Percentiles rank a stretch among this genome's conserved stretches.
Evolutionary conservation across 2,888 invertebrate genomes (phyloP).

Genomic region (Oeneis ivallda): DNA sequence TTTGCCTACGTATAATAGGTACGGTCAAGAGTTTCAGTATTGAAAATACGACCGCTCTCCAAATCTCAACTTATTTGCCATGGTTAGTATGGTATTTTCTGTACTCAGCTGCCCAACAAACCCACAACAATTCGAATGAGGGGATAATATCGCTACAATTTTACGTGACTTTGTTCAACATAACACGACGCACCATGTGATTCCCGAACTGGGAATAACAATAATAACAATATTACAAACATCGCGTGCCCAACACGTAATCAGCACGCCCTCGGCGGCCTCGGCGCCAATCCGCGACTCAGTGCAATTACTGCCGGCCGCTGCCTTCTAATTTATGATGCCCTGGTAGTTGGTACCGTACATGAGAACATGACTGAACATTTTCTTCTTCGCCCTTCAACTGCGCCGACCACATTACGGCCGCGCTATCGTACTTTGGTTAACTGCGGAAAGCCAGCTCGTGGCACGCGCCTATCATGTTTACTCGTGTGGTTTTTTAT

Average conservation of each 20-base stretch:
- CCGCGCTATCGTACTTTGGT: too few relatives aligned
- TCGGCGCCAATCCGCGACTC: constrained; percentile 46
- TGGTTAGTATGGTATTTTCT: not conserved
- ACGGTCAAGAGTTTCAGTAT: too few relatives aligned
- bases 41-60: too few relatives aligned
- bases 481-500: too few relatives aligned
- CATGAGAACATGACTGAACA: constrained; percentile 22
- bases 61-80: too few relatives aligned
- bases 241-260: constrained; percentile 48
- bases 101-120: not conserved
- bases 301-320: constrained; percentile 48
- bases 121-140: not conserved
- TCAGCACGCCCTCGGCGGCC: constrained; percentile 39
- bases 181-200: constrained; percentile 4
- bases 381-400: constrained; percentile 1
- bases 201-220: constrained; percentile 25
- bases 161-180: constrained; percentile 3
- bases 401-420: too few relatives aligned
- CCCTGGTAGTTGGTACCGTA: constrained; percentile 65
- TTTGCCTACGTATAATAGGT: too few relatives aligned
- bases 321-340: constrained; percentile 64
- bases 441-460: too few relatives aligned
- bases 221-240: constrained; percentile 38
- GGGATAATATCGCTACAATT: not conserved
- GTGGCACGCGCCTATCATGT: too few relatives aligned